These are phyloP conservation scores for Neelides sp. DNA, from an alignment of 1,140 invertebrate species.

Conservation along the genomic window DNA sequence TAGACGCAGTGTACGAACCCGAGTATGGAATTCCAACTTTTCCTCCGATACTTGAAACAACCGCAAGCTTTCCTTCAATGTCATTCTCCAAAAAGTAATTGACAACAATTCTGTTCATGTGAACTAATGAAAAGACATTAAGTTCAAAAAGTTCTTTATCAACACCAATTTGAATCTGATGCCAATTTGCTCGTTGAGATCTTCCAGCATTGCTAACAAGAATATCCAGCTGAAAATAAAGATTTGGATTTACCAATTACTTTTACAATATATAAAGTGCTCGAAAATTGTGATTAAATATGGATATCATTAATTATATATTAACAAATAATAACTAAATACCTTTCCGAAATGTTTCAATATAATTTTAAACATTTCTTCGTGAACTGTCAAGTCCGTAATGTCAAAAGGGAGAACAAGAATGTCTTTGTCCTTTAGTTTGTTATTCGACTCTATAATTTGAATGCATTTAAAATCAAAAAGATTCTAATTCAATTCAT, in stretches of 20 bases:
- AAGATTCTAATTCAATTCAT: not conserved
- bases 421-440: conserved; percentile 48
- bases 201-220: conserved; percentile 70
- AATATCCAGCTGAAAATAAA: conserved; percentile 51
- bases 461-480: not conserved
- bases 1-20: conserved; percentile 61
- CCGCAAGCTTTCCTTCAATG: conserved; percentile 52
- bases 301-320: not conserved
- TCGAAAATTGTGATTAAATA: too few species aligned
- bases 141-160: conserved; percentile 66
- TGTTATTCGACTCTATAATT: conserved; percentile 35
- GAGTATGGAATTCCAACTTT: conserved; percentile 56
- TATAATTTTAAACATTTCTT: conserved; percentile 48
- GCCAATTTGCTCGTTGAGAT: conserved; percentile 63
- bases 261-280: conserved; percentile 7
- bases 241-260: too few species aligned
- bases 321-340: conserved; percentile 21
- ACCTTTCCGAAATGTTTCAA: conserved; percentile 59
- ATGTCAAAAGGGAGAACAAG: conserved; percentile 60
- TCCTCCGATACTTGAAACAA: conserved; percentile 60
- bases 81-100: conserved; percentile 49
- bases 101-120: conserved; percentile 53
- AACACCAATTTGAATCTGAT: conserved; percentile 58
- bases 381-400: conserved; percentile 47
- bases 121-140: conserved; percentile 64